phyloP scores from a whole-genome alignment of 2,113 vertebrate genomes.

The Dasyprocta punctata region DNA sequence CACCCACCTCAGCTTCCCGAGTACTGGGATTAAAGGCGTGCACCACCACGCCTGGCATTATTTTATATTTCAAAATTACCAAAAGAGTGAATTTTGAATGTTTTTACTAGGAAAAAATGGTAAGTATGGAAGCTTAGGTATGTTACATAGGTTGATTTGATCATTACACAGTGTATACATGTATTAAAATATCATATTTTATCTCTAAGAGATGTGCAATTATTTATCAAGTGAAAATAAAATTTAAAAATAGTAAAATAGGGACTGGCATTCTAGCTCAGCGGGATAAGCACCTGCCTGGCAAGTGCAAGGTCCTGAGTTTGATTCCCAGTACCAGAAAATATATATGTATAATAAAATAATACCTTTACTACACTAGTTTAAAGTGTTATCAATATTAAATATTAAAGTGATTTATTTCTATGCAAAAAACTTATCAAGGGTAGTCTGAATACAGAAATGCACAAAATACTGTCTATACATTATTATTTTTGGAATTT shows the following conservation, averaged over 20 bases:
- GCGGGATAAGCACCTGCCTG: too few relatives aligned
- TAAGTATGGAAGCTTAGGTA: neutral
- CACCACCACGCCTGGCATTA: too few relatives aligned
- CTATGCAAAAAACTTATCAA: neutral
- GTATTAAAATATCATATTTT: neutral
- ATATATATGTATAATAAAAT: too few relatives aligned
- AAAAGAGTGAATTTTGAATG: neutral
- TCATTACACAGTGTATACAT: neutral
- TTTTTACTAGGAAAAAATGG: neutral
- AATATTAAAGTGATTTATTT: neutral
- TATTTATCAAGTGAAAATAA: neutral
- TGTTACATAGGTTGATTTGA: neutral
- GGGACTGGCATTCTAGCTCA: too few relatives aligned
- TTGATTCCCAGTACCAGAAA: too few relatives aligned
- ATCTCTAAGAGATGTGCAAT: neutral
- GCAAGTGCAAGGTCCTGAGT: too few relatives aligned
- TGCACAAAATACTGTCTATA: neutral
- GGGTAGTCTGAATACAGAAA: neutral
- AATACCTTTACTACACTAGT: neutral
- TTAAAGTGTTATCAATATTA: neutral
- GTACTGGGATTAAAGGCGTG: too few relatives aligned
- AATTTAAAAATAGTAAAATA: neutral
- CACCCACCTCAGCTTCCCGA: too few relatives aligned
- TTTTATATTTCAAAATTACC: neutral
- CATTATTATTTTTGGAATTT: neutral